A percentile compares a stretch with the other conserved stretches of the same genome.
These are phyloP conservation scores for Thalassophryne amazonica DNA, from an alignment of 2,797 vertebrate genomes.

Conservation along the genomic window DNA sequence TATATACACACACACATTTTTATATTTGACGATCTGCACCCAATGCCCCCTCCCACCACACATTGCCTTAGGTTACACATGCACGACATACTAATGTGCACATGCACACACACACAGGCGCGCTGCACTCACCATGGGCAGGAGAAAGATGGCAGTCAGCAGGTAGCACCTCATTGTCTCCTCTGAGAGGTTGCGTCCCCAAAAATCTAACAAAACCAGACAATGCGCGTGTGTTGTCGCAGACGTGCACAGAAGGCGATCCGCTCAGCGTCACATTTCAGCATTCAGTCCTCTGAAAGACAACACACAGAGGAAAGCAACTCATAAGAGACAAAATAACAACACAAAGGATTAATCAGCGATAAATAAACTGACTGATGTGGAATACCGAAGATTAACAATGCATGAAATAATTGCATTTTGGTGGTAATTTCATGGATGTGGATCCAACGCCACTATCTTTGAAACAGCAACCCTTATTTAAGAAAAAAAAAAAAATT, in stretches of 20 bases:
- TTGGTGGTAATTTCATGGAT: too few relatives aligned
- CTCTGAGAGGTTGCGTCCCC: constrained; percentile 19
- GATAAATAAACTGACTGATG: too few relatives aligned
- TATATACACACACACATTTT: neutral
- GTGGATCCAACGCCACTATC: too few relatives aligned
- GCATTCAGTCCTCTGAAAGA: constrained; percentile 59
- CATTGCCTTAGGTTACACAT: constrained; percentile 1
- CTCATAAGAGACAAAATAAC: constrained; percentile 7
- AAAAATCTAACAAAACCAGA: constrained; percentile 15
- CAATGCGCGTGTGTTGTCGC: constrained; percentile 27
- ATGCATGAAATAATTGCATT: too few relatives aligned
- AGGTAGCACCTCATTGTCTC: constrained; percentile 66
- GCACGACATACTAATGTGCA: too few relatives aligned
- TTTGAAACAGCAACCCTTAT: too few relatives aligned
- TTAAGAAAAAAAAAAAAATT: too few relatives aligned
- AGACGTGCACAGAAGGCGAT: constrained; percentile 39
- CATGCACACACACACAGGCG: neutral
- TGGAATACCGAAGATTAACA: too few relatives aligned
- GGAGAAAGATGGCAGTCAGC: constrained; percentile 63
- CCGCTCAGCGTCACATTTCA: constrained; percentile 31
- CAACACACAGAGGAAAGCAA: constrained; percentile 20
- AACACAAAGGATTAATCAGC: too few relatives aligned
- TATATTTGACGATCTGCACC: neutral
- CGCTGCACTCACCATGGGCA: constrained; percentile 70
- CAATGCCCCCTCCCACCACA: too few relatives aligned